Evolutionary conservation across 2,113 vertebrate species (phyloP).

Genomic region (Vombatus ursinus): DNA sequence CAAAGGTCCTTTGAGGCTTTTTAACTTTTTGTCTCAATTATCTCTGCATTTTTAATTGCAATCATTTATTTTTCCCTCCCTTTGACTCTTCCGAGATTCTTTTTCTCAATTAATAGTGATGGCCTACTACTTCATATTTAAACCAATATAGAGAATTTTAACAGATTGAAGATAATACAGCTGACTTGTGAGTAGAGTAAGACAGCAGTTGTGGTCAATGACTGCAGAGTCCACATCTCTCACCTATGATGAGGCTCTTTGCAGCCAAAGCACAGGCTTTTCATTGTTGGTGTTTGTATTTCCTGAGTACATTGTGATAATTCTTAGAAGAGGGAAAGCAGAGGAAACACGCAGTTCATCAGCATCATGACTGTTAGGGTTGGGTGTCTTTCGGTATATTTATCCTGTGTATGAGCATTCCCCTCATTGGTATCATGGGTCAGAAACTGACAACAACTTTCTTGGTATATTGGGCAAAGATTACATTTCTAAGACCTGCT

Average conservation of each 20-base stretch:
- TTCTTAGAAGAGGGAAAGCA: neutral
- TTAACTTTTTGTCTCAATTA: neutral
- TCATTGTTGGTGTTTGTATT: neutral
- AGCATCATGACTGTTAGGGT: neutral
- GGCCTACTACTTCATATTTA: neutral
- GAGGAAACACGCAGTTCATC: neutral
- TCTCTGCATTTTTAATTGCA: neutral
- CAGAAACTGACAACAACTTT: neutral
- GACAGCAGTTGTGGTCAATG: neutral
- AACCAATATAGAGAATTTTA: neutral
- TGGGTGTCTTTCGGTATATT: neutral
- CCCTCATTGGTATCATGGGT: neutral
- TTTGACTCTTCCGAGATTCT: neutral
- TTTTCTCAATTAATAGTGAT: neutral
- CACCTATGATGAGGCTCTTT: neutral
- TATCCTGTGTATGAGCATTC: neutral
- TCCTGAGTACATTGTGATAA: neutral
- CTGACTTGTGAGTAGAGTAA: neutral
- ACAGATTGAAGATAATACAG: neutral
- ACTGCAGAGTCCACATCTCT: neutral
- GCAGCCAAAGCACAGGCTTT: neutral
- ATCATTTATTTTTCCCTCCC: neutral
- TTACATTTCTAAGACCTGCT: neutral
- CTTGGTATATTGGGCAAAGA: neutral
- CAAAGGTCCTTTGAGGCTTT: neutral